Evolutionary conservation across 2,113 vertebrate genomes (phyloP).

Genomic region (Antechinus stuartii): DNA sequence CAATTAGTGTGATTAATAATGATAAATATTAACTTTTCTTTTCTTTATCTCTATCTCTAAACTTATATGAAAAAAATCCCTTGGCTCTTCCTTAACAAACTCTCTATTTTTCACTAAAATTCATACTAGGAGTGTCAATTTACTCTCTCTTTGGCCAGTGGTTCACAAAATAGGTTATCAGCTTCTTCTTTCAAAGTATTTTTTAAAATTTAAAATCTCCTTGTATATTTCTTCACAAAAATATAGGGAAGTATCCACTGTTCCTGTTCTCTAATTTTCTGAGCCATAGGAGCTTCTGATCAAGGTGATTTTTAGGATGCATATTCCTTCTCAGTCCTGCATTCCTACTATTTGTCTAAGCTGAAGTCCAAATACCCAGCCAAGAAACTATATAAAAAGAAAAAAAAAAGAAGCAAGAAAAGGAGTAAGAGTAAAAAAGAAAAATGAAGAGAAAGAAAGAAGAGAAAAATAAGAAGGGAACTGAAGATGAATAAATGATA

Average conservation of each 20-base stretch:
- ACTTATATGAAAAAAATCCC: background rate
- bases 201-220: background rate
- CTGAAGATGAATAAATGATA: too few relatives aligned
- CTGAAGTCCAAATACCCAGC: background rate
- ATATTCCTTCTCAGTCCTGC: background rate
- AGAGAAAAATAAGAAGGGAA: background rate
- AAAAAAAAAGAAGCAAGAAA: background rate
- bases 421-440: background rate
- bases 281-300: background rate
- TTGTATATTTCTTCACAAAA: background rate
- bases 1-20: background rate
- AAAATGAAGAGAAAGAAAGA: background rate
- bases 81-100: background rate
- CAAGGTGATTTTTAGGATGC: background rate
- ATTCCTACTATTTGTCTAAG: background rate
- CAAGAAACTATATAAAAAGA: background rate
- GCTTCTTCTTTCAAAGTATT: background rate
- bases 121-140: background rate
- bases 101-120: background rate
- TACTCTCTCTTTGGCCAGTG: background rate
- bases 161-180: background rate
- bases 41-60: background rate
- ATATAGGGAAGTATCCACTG: background rate
- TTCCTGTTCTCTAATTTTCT: background rate
- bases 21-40: background rate